Evolutionary conservation across 2,113 vertebrate genomes (phyloP).

Genomic region (human): DNA sequence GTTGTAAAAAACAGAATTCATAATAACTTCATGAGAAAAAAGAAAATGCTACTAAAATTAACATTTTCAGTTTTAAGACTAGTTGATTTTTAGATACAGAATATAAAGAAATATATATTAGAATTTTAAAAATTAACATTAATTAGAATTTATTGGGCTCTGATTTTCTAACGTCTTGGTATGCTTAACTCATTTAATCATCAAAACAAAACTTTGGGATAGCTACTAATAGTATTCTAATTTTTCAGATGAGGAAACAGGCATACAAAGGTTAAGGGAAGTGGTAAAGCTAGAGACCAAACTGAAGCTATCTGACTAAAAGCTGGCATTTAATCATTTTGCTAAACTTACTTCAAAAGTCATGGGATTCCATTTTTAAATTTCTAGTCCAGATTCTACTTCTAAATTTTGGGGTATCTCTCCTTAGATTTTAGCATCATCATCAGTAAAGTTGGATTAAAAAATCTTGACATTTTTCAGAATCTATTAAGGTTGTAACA

Average conservation of each 20-base stretch:
- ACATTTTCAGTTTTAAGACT: conserved; percentile 31
- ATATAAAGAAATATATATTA: neutral
- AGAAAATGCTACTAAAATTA: neutral
- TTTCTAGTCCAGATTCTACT: neutral
- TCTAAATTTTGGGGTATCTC: neutral
- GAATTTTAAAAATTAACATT: neutral
- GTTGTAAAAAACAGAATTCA: neutral
- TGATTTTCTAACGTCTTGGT: neutral
- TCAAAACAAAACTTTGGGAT: neutral
- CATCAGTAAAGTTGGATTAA: neutral
- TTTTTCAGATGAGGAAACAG: neutral
- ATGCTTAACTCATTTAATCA: neutral
- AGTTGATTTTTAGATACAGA: neutral
- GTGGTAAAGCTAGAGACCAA: neutral
- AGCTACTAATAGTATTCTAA: neutral
- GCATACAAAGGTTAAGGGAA: neutral
- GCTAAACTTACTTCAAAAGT: conserved; percentile 1
- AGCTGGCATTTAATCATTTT: neutral
- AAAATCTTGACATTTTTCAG: neutral
- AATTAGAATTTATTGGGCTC: neutral
- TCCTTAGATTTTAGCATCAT: neutral
- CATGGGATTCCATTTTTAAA: neutral
- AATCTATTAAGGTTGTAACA: neutral
- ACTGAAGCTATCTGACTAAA: neutral
- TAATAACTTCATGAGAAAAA: neutral